Percentiles rank a stretch among this genome's conserved stretches.
Conservation (phyloP, 2,888 invertebrate species). For the Eupithecia abbreviata region DNA sequence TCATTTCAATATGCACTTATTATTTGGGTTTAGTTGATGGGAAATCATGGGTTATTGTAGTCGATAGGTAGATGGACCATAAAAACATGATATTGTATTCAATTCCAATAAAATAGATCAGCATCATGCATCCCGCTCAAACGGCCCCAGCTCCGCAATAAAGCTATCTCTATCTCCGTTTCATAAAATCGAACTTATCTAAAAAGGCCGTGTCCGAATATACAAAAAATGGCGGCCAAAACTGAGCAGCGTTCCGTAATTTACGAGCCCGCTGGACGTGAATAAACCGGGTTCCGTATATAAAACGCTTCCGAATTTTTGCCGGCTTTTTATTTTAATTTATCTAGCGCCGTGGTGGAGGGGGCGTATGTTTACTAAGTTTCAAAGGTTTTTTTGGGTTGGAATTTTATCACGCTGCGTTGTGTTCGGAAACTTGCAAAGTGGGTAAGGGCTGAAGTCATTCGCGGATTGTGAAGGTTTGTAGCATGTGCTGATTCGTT, state of each 20-base stretch:
- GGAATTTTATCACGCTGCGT: conserved; percentile 18
- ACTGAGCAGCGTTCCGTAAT: conserved; percentile 55
- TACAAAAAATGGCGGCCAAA: conserved; percentile 58
- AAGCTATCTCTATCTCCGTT: conserved; percentile 41
- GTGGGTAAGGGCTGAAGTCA: background rate
- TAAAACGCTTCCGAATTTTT: conserved; percentile 61
- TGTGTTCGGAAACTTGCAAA: background rate
- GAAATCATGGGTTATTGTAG: background rate
- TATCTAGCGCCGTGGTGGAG: conserved; percentile 54
- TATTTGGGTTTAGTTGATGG: background rate
- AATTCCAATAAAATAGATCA: conserved; percentile 7
- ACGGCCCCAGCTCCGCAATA: conserved; percentile 30
- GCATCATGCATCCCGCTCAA: conserved; percentile 11
- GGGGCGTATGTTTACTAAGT: conserved; percentile 42
- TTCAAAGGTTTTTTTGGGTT: conserved; percentile 49
- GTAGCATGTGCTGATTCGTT: background rate
- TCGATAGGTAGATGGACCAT: background rate
- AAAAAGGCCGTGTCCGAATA: conserved; percentile 50
- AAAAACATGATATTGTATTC: background rate
- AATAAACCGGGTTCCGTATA: conserved; percentile 60
- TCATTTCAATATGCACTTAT: background rate
- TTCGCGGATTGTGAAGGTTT: background rate
- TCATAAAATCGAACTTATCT: conserved; percentile 51
- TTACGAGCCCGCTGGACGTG: conserved; percentile 58
- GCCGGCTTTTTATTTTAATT: conserved; percentile 61